Evolutionary conservation across 2,797 vertebrate species (phyloP).

Genomic region (Platalea minor): DNA sequence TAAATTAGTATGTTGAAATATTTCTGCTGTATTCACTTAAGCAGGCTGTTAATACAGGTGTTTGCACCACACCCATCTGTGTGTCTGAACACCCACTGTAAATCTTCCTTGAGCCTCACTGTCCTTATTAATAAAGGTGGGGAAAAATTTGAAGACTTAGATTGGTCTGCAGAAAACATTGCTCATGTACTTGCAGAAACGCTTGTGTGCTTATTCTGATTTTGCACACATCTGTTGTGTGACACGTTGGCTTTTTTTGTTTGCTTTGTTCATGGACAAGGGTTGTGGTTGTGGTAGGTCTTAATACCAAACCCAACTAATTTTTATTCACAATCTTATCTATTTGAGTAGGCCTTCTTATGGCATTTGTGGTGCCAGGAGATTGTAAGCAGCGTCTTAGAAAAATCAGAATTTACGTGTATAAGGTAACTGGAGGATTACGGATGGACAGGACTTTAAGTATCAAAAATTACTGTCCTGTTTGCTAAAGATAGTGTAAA

Average conservation of each 20-base stretch:
- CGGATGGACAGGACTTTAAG: neutral
- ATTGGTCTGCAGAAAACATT: neutral
- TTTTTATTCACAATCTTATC: neutral
- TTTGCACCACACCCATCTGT: neutral
- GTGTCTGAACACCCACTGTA: neutral
- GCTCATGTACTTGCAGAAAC: neutral
- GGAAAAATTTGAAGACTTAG: neutral
- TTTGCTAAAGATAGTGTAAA: neutral
- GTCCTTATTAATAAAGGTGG: neutral
- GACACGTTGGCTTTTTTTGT: neutral
- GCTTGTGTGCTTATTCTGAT: neutral
- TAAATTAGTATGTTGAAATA: constrained; percentile 17
- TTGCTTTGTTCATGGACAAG: neutral
- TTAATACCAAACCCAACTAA: neutral
- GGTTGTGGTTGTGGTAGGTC: neutral
- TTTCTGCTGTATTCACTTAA: neutral
- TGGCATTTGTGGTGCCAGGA: neutral
- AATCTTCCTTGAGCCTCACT: neutral
- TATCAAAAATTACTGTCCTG: neutral
- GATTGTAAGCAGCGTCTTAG: neutral
- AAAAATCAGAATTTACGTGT: neutral
- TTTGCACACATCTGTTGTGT: neutral
- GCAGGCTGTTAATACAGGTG: neutral
- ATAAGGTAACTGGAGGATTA: neutral
- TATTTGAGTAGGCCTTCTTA: neutral